Conservation (phyloP, 2,113 vertebrate species). For the Myotis lucifugus region DNA sequence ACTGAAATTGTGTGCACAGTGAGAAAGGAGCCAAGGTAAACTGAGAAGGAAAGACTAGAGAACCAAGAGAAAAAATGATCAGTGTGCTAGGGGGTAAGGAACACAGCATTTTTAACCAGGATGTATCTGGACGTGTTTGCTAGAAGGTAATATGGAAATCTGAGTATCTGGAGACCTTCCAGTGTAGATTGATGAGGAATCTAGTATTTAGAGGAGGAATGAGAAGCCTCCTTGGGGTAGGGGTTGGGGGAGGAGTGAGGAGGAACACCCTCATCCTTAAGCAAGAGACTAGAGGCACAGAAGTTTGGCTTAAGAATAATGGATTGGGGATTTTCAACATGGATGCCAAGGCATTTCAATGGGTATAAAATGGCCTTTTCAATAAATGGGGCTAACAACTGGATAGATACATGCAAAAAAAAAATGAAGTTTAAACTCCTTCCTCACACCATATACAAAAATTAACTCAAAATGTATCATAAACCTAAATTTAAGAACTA, state of each 20-base stretch:
- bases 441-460: neutral
- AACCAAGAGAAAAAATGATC: neutral
- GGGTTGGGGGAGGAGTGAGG: no score
- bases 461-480: neutral
- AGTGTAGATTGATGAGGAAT: neutral
- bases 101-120: neutral
- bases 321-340: neutral
- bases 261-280: neutral
- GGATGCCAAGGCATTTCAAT: neutral
- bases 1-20: neutral
- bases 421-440: neutral
- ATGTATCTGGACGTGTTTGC: neutral
- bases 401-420: neutral
- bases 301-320: neutral
- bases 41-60: neutral
- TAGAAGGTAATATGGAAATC: neutral
- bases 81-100: neutral
- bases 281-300: neutral
- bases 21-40: neutral
- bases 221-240: neutral
- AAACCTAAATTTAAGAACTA: slow-evolving; percentile 9
- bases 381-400: neutral
- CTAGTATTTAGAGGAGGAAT: neutral
- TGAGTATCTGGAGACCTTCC: neutral
- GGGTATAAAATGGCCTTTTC: neutral